phyloP scores from a whole-genome alignment of 2,113 vertebrate species.

The Notiomystis cincta region DNA sequence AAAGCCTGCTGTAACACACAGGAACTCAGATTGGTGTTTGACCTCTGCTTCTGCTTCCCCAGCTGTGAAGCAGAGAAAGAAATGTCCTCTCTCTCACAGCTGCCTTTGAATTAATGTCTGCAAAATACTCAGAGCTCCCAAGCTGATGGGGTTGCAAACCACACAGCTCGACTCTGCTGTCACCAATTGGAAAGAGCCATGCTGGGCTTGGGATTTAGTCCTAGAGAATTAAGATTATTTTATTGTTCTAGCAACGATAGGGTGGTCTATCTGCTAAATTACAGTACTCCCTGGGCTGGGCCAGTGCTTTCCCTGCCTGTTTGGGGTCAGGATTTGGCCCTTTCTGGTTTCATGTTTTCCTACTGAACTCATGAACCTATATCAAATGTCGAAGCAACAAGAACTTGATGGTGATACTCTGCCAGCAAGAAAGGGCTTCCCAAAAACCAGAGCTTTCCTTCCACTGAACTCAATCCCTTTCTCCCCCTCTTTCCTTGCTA shows the following conservation, averaged over 20 bases:
- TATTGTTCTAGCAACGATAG: constrained; percentile 36
- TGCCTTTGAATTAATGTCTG: background rate
- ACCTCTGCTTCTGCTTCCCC: background rate
- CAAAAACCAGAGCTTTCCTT: background rate
- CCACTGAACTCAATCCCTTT: background rate
- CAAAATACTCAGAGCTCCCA: background rate
- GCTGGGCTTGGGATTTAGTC: background rate
- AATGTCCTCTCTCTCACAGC: background rate
- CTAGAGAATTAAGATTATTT: constrained; percentile 30
- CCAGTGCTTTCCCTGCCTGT: background rate
- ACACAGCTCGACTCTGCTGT: constrained; percentile 1
- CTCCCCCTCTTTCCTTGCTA: background rate
- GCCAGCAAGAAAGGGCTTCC: constrained; percentile 4
- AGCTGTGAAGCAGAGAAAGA: background rate
- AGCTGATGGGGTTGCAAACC: background rate
- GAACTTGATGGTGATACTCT: constrained; percentile 23
- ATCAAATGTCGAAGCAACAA: constrained; percentile 41
- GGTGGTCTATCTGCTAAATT: constrained; percentile 49
- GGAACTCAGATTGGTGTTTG: background rate
- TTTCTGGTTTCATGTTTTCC: constrained; percentile 51
- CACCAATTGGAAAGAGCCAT: constrained; percentile 1
- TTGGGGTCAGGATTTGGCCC: constrained; percentile 45
- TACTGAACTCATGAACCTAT: constrained; percentile 60
- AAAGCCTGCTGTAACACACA: background rate
- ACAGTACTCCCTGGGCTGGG: constrained; percentile 13